Percentiles rank a stretch among this genome's conserved stretches.
These are phyloP conservation scores for Drosophila neonasuta DNA, from an alignment of 2,888 invertebrate genomes.

Conservation along the genomic window DNA sequence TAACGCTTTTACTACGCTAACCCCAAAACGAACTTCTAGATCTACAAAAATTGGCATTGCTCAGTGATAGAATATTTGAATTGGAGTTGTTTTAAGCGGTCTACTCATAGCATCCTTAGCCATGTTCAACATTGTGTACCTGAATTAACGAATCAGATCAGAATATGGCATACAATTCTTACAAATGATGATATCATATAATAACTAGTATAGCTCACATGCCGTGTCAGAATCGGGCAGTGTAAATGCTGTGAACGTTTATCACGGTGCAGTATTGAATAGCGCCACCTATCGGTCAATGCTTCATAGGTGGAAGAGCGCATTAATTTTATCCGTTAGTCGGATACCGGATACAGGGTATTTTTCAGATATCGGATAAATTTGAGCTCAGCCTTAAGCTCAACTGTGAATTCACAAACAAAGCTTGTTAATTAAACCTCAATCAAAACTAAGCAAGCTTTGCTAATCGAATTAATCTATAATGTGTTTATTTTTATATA, in stretches of 20 bases:
- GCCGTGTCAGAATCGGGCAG: background rate
- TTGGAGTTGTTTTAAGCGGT: constrained; percentile 3
- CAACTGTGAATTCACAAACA: background rate
- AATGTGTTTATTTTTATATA: background rate
- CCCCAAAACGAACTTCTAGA: background rate
- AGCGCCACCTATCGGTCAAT: background rate
- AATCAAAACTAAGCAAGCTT: constrained; percentile 2
- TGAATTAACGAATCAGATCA: constrained; percentile 3
- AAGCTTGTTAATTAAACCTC: background rate
- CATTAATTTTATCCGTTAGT: background rate
- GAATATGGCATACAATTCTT: background rate
- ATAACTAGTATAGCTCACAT: background rate
- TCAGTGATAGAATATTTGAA: constrained; percentile 21
- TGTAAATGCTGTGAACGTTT: background rate
- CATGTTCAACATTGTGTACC: constrained; percentile 8
- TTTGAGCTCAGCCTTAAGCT: background rate
- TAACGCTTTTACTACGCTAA: constrained; percentile 3
- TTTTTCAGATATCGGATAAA: background rate
- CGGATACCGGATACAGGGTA: constrained; percentile 5
- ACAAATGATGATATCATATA: background rate
- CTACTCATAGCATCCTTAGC: background rate
- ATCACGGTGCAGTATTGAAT: background rate
- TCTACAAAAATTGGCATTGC: constrained; percentile 30
- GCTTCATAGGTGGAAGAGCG: background rate
- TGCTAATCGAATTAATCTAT: constrained; percentile 6